Percentiles rank a stretch among this genome's conserved stretches.
Evolutionary conservation across 2,888 invertebrate species (phyloP).

Genomic region (Lapara coniferarum): DNA sequence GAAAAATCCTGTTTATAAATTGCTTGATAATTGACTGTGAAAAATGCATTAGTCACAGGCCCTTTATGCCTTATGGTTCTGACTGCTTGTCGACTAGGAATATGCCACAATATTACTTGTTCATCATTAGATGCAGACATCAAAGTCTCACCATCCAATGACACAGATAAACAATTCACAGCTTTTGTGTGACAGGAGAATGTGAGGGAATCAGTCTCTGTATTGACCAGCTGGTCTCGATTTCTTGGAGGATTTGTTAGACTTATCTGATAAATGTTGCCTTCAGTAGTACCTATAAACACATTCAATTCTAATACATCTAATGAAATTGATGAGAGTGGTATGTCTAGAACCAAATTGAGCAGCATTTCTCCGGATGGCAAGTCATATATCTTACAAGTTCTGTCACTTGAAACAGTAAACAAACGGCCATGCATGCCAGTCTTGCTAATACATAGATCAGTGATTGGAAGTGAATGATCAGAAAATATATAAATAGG

Average conservation of each 20-base stretch:
- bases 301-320: constrained; percentile 88
- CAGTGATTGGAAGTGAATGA: constrained; percentile 91
- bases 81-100: constrained; percentile 89
- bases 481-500: constrained; percentile 89
- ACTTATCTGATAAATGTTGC: constrained; percentile 87
- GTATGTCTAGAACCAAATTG: constrained; percentile 88
- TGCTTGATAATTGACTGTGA: constrained; percentile 84
- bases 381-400: constrained; percentile 92
- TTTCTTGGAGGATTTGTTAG: constrained; percentile 87
- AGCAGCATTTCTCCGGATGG: constrained; percentile 87
- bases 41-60: constrained; percentile 88
- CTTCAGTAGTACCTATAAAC: constrained; percentile 89
- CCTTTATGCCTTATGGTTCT: constrained; percentile 89
- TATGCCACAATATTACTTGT: constrained; percentile 91
- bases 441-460: constrained; percentile 88
- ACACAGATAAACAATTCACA: constrained; percentile 88
- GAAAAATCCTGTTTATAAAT: constrained; percentile 84
- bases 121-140: constrained; percentile 91
- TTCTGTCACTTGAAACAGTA: constrained; percentile 91
- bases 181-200: constrained; percentile 87
- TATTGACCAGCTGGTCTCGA: constrained; percentile 85
- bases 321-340: constrained; percentile 87
- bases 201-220: constrained; percentile 74
- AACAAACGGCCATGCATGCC: constrained; percentile 88
- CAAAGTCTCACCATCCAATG: constrained; percentile 87